phyloP scores from a whole-genome alignment of 2,888 invertebrate species.

The Dicyrtomina minuta region DNA sequence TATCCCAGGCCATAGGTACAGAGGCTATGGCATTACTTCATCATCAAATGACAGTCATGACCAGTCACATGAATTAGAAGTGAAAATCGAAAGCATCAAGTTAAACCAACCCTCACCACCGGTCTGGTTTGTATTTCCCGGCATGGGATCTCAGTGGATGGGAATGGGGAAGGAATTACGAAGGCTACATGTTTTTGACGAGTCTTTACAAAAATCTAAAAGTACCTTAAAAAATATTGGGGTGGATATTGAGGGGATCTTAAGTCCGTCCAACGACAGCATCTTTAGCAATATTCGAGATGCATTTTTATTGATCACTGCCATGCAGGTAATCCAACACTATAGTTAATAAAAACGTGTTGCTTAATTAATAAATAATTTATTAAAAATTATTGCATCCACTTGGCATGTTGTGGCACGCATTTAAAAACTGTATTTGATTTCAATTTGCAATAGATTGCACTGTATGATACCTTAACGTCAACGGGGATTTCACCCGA shows the following conservation, averaged over 20 bases:
- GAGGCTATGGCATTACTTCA: slow-evolving; percentile 21
- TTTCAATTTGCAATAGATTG: too few relatives aligned
- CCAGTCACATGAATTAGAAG: too few relatives aligned
- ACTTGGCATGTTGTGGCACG: too few relatives aligned
- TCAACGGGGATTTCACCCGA: slow-evolving; percentile 78
- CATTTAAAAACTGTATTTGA: too few relatives aligned
- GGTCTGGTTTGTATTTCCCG: slow-evolving; percentile 92
- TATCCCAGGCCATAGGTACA: slow-evolving; percentile 20
- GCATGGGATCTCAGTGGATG: slow-evolving; percentile 98
- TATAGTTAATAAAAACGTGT: background rate
- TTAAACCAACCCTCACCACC: slow-evolving; percentile 59
- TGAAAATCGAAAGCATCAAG: slow-evolving; percentile 13
- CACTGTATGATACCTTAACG: slow-evolving; percentile 80
- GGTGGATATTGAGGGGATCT: slow-evolving; percentile 77
- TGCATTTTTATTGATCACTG: slow-evolving; percentile 72
- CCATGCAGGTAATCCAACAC: slow-evolving; percentile 55
- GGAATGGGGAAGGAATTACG: slow-evolving; percentile 90
- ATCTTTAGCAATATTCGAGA: slow-evolving; percentile 75
- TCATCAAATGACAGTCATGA: too few relatives aligned
- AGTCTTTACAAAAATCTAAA: slow-evolving; percentile 61
- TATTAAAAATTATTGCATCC: too few relatives aligned
- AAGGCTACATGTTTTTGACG: slow-evolving; percentile 71
- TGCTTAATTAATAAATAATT: too few relatives aligned
- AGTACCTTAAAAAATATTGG: slow-evolving; percentile 76
- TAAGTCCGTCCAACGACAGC: slow-evolving; percentile 62